Base-by-base conservation (phyloP, 2,888 invertebrate species). In the Tenthredo livida region DNA sequence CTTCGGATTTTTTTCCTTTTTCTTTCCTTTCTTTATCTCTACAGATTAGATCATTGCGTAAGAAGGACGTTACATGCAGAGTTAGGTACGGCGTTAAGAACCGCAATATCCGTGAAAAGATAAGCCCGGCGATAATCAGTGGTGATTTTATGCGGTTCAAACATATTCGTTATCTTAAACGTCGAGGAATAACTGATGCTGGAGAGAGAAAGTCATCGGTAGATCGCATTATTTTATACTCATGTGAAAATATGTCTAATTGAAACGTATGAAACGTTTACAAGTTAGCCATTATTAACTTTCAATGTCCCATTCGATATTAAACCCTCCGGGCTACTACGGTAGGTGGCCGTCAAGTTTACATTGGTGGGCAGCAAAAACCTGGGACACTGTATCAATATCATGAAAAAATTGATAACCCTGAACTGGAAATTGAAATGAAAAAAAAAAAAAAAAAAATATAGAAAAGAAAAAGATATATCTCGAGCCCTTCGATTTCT, bases 301-400 rank as follows among this genome's bases (percentile, higher is more conserved):
- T 47, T 7, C 47, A n/a, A 47, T 47, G 43, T 43, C 75, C 47
- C 47, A 75, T 75, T 75, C 21, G 75, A 15, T 75, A 75, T 75
- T 75, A 75, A 75, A 47, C 75, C 75, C 75, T 75, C 29, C 15
- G 75, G 73, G 47, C 73, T 33, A 33, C 73, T 33, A 33, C 33
- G 47, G 73, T 47, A 25, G 73, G 43, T 47, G 47, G 25, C 21
- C 47, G 21, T 75, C 75, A 50, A 47, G 75, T 75, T 75, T 29
- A 75, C 47, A 47, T 29, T 25, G 75, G 25, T 12, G 25, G 47
- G 47, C 15, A 47, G 75, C 10, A 15, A 75, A 47, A 15, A 15
- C 47, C 43, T n/a, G 75, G 75, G 47, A 75, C 75, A 21, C n/a
- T 50, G 75, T 75, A 47, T 75, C 9, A 75, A 75, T 2, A 25